Conservation (phyloP, 1,140 invertebrate genomes). For the Ceratosolen solmsi region DNA sequence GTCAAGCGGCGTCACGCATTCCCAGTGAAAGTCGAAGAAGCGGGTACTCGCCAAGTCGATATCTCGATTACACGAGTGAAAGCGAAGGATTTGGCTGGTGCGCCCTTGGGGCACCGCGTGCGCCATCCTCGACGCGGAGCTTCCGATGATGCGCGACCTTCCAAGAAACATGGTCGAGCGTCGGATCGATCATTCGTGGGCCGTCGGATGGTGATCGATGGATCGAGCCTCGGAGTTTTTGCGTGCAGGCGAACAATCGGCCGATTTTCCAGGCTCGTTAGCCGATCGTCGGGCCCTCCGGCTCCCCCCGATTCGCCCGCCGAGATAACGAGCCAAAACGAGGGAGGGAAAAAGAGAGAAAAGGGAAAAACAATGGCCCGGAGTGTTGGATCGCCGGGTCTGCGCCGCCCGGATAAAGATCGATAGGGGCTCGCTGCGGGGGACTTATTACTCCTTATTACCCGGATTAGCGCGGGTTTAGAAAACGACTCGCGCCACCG, state of each 20-base stretch:
- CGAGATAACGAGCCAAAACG: not conserved
- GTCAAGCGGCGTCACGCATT: not conserved
- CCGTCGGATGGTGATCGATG: slow-evolving; percentile 15
- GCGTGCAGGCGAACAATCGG: slow-evolving; percentile 28
- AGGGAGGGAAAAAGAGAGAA: not conserved
- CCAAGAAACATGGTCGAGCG: not conserved
- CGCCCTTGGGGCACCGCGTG: too few species aligned
- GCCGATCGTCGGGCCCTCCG: not conserved
- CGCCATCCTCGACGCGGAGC: not conserved
- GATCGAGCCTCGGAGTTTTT: slow-evolving; percentile 1
- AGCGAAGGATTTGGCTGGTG: not conserved
- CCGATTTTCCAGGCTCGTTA: slow-evolving; percentile 46
- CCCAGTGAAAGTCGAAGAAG: not conserved
- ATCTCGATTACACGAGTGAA: not conserved
- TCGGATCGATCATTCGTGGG: slow-evolving; percentile 5
- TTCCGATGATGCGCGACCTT: not conserved
- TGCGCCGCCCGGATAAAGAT: slow-evolving; percentile 36
- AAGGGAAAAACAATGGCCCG: not conserved
- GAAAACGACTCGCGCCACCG: not conserved
- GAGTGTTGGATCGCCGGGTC: not conserved
- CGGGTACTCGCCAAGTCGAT: not conserved
- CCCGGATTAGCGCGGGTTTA: slow-evolving; percentile 38
- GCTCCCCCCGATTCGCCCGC: not conserved
- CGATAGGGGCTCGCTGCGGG: slow-evolving; percentile 37
- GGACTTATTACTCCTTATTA: slow-evolving; percentile 49